Percentiles rank a stretch among this genome's conserved stretches.
phyloP scores from a whole-genome alignment of 1,140 invertebrate species.

The Drosophila pruinosa region DNA sequence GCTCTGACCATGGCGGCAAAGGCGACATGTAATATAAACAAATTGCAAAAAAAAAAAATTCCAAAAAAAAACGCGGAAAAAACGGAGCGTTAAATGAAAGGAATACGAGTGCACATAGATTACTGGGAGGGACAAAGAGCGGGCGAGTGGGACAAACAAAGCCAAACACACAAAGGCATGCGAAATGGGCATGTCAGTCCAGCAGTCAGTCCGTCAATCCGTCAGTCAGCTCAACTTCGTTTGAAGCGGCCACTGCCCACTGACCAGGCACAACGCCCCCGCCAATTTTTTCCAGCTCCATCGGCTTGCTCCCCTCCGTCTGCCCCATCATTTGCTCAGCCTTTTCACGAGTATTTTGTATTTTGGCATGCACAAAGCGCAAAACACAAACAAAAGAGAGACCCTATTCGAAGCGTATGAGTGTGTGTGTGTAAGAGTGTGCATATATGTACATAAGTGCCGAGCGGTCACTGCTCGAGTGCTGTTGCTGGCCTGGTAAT shows the following conservation, averaged over 20 bases:
- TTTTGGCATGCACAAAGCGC: slow-evolving; percentile 73
- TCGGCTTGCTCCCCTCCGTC: neutral
- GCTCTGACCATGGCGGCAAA: slow-evolving; percentile 2
- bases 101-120: slow-evolving; percentile 35
- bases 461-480: slow-evolving; percentile 15
- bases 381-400: slow-evolving; percentile 61
- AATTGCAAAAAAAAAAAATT: slow-evolving; percentile 58
- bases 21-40: slow-evolving; percentile 75
- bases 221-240: slow-evolving; percentile 30
- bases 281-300: slow-evolving; percentile 8
- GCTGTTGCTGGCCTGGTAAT: slow-evolving; percentile 11
- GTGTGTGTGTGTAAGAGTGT: neutral
- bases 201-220: slow-evolving; percentile 30
- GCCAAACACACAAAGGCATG: slow-evolving; percentile 57
- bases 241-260: slow-evolving; percentile 29
- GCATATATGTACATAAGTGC: neutral
- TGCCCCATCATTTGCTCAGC: neutral
- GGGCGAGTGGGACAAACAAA: slow-evolving; percentile 47
- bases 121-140: neutral
- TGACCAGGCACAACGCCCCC: slow-evolving; percentile 13
- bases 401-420: neutral
- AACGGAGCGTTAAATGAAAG: slow-evolving; percentile 52
- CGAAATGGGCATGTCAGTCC: slow-evolving; percentile 72
- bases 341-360: slow-evolving; percentile 58
- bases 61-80: slow-evolving; percentile 9